Conservation (phyloP, 2,888 invertebrate species). For the Cerceris rybyensis region DNA sequence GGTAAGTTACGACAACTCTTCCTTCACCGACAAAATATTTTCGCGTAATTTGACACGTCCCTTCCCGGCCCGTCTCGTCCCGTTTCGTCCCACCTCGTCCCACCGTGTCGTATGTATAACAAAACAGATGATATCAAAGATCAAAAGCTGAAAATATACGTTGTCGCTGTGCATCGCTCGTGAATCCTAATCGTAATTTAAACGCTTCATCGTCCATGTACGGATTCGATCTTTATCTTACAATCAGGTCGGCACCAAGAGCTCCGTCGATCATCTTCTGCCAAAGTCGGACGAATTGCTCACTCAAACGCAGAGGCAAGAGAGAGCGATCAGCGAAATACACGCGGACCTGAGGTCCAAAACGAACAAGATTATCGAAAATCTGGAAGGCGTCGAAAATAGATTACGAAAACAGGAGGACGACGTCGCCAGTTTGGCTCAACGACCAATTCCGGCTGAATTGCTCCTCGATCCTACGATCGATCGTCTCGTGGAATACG, state of each 20-base stretch:
- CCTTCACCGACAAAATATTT: no score
- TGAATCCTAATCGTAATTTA: no score
- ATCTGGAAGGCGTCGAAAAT: slow-evolving; percentile 93
- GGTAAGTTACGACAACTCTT: slow-evolving; percentile 75
- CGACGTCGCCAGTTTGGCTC: slow-evolving; percentile 90
- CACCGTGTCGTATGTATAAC: no score
- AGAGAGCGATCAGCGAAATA: slow-evolving; percentile 93
- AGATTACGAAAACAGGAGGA: slow-evolving; percentile 92
- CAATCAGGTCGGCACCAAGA: slow-evolving; percentile 88
- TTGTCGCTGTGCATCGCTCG: no score
- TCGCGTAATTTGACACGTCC: no score
- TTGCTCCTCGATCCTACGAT: slow-evolving; percentile 90
- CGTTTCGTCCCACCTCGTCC: no score
- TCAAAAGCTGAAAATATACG: no score
- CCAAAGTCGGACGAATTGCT: slow-evolving; percentile 93
- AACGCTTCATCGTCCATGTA: not conserved
- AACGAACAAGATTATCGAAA: slow-evolving; percentile 93
- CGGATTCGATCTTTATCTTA: not conserved
- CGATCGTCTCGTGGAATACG: slow-evolving; percentile 90
- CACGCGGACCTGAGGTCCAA: slow-evolving; percentile 91
- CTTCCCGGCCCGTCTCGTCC: no score
- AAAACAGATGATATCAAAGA: no score
- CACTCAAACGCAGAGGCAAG: slow-evolving; percentile 93
- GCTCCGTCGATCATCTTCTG: slow-evolving; percentile 92
- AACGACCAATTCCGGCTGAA: slow-evolving; percentile 89